Evolutionary conservation across 2,888 invertebrate species (phyloP), one percentile per base, ranked within the genome.

Genomic region (Caenorhabditis panamensis): DNA sequence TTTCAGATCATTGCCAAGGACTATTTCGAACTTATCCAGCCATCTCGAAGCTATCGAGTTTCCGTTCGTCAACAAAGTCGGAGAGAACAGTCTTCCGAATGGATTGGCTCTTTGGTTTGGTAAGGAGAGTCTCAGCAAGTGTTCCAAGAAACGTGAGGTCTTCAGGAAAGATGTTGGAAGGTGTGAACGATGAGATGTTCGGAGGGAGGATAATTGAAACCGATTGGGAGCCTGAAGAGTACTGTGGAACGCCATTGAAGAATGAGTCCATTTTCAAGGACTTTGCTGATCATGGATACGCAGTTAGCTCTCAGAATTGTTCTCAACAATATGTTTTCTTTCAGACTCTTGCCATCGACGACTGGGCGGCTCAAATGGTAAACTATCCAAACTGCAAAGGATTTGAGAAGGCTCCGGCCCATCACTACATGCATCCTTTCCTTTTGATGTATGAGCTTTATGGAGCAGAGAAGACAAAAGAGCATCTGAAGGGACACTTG

Each of bases 21-120:
- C 80, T 0, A 28, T 83, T 18, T 58, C 71, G 3, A 31, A 26
- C 8, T 41, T 80, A 0, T 49, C 64, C 5, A 64, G 54, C 24
- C 59, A 37, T 0, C 20, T 76, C 18, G 82, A 67, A 36, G 72
- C 87, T 3, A 66, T 85, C 20, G 67, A 64, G 13, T 84, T 86
- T 47, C 79, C 78, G 11, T 81, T 82, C 66, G 59, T 86, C 18
- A 86, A 86, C 67, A 86, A 86, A 76, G 68, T 86, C 22, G 87
- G 83, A 3, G 41, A 73, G 49, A 86, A 87, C 56, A 79, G 79
- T 73, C 78, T 62, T 20, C 85, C 87, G 20, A 87, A 87, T 79
- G 84, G 81, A 28, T 61, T 81, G n/a, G 79, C 80, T 11, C 67
- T 87, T 1, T 80, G 75, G 77, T 77, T 80, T 41, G 82, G 82